phyloP scores from a whole-genome alignment of 2,113 vertebrate genomes.

The Python bivittatus region DNA sequence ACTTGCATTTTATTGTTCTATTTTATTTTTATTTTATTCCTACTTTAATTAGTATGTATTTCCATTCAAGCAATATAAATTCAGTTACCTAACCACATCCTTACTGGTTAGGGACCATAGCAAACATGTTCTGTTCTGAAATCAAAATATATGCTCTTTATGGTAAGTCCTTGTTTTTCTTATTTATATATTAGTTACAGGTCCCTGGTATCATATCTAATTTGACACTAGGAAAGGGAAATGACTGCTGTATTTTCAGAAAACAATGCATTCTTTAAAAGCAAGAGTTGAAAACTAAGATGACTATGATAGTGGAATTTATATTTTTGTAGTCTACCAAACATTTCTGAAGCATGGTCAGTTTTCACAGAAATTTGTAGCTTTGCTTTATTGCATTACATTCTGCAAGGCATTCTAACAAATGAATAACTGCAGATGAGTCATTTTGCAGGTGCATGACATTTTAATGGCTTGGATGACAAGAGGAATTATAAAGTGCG shows the following conservation, averaged over 20 bases:
- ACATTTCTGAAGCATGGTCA: not conserved
- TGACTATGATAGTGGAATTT: not conserved
- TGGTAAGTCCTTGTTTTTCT: not conserved
- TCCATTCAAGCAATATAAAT: not conserved
- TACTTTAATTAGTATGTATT: not conserved
- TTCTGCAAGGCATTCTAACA: fast-evolving
- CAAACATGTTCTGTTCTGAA: not conserved
- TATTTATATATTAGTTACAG: not conserved
- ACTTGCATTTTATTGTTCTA: not conserved
- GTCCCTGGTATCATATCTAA: not conserved
- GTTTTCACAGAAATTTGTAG: not conserved
- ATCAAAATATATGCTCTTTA: not conserved
- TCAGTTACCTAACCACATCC: not conserved
- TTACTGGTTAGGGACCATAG: not conserved
- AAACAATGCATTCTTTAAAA: not conserved
- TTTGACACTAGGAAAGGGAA: not conserved
- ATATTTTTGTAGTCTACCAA: not conserved
- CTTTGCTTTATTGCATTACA: not conserved
- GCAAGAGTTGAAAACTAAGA: not conserved
- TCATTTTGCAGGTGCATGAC: slow-evolving; percentile 6
- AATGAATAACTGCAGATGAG: fast-evolving
- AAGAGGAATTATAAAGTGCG: not conserved
- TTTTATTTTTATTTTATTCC: not conserved
- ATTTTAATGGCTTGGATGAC: not conserved
- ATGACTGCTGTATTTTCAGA: not conserved